Percentiles rank a stretch among this genome's conserved stretches.
Evolutionary conservation across 2,888 invertebrate genomes (phyloP).

Genomic region (Drosophila nr. perissopoda): DNA sequence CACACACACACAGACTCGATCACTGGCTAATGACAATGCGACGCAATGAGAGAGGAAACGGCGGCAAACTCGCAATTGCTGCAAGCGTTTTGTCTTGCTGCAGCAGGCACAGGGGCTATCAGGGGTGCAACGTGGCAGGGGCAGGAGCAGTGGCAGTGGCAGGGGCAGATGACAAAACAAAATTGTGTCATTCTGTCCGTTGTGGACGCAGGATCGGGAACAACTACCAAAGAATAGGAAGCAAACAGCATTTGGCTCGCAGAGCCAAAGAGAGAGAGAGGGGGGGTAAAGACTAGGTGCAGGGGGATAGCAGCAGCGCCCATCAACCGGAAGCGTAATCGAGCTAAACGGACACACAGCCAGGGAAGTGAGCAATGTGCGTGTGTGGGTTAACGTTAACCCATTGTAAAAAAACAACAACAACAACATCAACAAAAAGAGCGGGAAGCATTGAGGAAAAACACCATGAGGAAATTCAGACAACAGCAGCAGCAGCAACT

Average conservation of each 20-base stretch:
- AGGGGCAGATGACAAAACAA: constrained; percentile 80
- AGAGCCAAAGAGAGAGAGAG: constrained; percentile 1
- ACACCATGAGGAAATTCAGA: constrained; percentile 69
- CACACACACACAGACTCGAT: constrained; percentile 18
- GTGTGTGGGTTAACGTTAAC: constrained; percentile 66
- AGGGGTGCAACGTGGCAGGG: constrained; percentile 4
- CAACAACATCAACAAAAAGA: constrained; percentile 34
- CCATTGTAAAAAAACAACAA: constrained; percentile 41
- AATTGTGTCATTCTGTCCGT: constrained; percentile 73
- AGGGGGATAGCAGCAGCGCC: constrained; percentile 13
- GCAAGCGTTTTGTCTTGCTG: constrained; percentile 55
- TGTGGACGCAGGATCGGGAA: constrained; percentile 69
- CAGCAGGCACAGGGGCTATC: constrained; percentile 11
- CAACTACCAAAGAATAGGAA: constrained; percentile 40
- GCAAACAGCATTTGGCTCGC: constrained; percentile 37
- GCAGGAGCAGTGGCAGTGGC: constrained; percentile 16
- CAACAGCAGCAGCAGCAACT: constrained; percentile 24
- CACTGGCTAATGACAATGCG: constrained; percentile 72
- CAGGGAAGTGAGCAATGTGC: constrained; percentile 71
- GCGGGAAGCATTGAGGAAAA: constrained; percentile 77
- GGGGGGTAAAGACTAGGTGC: constrained; percentile 12
- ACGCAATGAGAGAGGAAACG: constrained; percentile 69
- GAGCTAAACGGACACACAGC: constrained; percentile 73
- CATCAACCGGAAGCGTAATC: constrained; percentile 80
- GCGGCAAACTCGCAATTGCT: constrained; percentile 54